Conservation (phyloP, 2,888 invertebrate species). For the Drosophila prolongata region DNA sequence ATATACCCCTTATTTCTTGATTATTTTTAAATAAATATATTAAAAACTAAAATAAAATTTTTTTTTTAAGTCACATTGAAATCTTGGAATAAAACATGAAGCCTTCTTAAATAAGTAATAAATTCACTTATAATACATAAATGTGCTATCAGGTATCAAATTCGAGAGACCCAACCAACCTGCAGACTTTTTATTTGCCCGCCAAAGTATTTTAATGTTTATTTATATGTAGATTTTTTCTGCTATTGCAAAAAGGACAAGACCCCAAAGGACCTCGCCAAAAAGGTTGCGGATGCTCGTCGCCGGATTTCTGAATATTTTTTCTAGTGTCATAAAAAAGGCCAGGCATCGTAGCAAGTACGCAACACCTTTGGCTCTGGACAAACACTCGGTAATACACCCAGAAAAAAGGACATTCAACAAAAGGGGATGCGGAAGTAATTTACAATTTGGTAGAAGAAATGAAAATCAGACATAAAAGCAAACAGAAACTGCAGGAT, state of each 20-base stretch:
- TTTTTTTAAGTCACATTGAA: too few relatives aligned
- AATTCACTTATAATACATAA: too few relatives aligned
- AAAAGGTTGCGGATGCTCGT: slow-evolving; percentile 66
- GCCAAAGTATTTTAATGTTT: slow-evolving; percentile 81
- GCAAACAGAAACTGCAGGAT: slow-evolving; percentile 58
- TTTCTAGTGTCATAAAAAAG: slow-evolving; percentile 61
- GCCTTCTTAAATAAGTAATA: too few relatives aligned
- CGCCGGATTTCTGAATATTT: slow-evolving; percentile 57
- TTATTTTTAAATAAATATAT: too few relatives aligned
- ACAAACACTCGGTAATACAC: slow-evolving; percentile 16
- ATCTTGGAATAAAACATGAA: too few relatives aligned
- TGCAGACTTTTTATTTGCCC: slow-evolving; percentile 21
- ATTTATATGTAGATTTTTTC: slow-evolving; percentile 80
- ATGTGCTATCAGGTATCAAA: not conserved
- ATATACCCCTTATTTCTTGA: not conserved
- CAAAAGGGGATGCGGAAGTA: slow-evolving; percentile 80
- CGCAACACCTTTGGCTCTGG: slow-evolving; percentile 62
- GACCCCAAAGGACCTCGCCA: slow-evolving; percentile 33
- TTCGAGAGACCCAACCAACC: slow-evolving; percentile 1
- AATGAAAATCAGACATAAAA: slow-evolving; percentile 49
- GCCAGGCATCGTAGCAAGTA: slow-evolving; percentile 24
- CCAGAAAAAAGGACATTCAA: slow-evolving; percentile 53
- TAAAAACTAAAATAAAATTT: too few relatives aligned
- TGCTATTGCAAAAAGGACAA: slow-evolving; percentile 61
- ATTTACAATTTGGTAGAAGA: slow-evolving; percentile 73